Conservation (phyloP, 2,888 invertebrate genomes). For the Ochropacha duplaris region DNA sequence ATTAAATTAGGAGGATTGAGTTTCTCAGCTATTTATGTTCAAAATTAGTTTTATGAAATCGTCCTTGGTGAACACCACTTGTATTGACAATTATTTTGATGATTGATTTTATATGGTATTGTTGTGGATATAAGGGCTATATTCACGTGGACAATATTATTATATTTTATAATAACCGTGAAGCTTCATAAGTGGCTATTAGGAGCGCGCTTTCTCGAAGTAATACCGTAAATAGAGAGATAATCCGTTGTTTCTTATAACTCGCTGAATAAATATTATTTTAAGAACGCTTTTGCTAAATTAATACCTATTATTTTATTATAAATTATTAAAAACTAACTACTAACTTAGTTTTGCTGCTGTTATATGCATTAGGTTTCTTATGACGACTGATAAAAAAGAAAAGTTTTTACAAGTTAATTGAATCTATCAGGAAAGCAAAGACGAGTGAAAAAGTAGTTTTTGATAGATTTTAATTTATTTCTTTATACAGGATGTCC, state of each 20-base stretch:
- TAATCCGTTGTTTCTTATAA: not conserved
- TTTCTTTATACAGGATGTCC: too few species aligned
- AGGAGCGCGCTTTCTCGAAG: not conserved
- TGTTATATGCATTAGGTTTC: too few species aligned
- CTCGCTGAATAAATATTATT: not conserved
- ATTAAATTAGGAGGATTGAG: constrained; percentile 36
- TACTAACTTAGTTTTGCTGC: too few species aligned
- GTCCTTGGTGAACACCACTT: constrained; percentile 12
- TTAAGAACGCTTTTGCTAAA: too few species aligned
- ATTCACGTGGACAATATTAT: not conserved
- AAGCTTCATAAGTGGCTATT: not conserved
- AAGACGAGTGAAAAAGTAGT: too few species aligned
- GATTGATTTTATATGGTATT: not conserved
- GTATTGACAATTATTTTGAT: not conserved
- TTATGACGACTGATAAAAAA: too few species aligned
- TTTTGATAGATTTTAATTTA: too few species aligned
- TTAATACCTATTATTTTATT: not conserved
- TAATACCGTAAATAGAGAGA: not conserved
- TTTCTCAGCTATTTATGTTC: constrained; percentile 14
- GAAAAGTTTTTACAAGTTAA: too few species aligned
- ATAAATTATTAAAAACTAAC: too few species aligned
- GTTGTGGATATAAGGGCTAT: not conserved
- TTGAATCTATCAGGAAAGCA: too few species aligned
- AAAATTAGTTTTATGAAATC: constrained; percentile 35
- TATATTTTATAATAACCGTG: not conserved